Base-by-base conservation (phyloP, 2,113 vertebrate species). In the Larimichthys polyactis region DNA sequence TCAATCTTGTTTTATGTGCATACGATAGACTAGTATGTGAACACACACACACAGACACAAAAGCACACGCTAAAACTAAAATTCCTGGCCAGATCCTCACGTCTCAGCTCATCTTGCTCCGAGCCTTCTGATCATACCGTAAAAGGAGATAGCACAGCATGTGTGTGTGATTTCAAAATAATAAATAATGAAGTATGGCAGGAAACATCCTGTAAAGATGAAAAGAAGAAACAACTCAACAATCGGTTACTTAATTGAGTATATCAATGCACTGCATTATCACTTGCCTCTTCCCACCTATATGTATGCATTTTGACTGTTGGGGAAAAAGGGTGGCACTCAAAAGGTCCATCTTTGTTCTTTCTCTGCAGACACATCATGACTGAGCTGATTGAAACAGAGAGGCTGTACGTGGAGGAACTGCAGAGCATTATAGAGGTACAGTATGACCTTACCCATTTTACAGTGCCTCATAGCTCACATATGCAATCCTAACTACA, bases 361-460 rank as follows among this genome's bases (percentile, higher is more conserved):
- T 68, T 57, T 63, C 58, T 84, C 58, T 83, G 58, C 85, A 99
- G 98, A 90, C 96, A 96, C 90, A 97, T 99, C 84, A 96, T 99
- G 94, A 96, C 93, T 63, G 97, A 99, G 87, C 93, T 99, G 84
- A 97, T 99, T 86, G 97, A 99, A 93, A 98, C 97, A 1, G 98
- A 99, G 91, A 94, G 97, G 48, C 93, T 96, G 52, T 99, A 99
- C 71, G 97, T 99, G 59, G 98, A 99, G 89, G 97, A 99, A 78
- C 95, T 99, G 65, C 97, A 98, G 83, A 98, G 96, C 89, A 97
- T 99, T 92, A 97, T 99, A 90, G 97, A 98, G 96, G 97, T 99
- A 88, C 7, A 29, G 16, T 57, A 27, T 72, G 40, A 3, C 32
- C 15, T 29, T 54, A 19, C 29, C 16, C 3, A 11, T 66, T 57